Evolutionary conservation across 2,888 invertebrate genomes (phyloP), one percentile per base, ranked within the genome.

Genomic region (Cryptocephalus primarius): DNA sequence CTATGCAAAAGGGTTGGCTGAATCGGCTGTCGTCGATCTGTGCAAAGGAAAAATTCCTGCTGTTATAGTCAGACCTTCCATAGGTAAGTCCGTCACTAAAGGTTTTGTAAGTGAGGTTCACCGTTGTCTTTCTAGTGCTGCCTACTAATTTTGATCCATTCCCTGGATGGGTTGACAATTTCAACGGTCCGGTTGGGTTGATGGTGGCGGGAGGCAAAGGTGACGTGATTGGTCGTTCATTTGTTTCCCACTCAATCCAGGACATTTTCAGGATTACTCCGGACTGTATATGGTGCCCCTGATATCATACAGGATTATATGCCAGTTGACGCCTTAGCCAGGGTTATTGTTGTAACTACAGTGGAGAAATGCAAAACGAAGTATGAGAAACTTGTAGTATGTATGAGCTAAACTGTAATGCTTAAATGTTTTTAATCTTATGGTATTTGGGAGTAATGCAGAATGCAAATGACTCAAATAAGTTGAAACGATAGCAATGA

Each of bases 1-100:
- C 0, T 91, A 88, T 64, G 86, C 91, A 0, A 95, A 96, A 67
- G 83, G 87, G 46, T 64, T 95, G 51, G 88, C 89, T 0, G 95
- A 96, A 60, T 82, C 85, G 48, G 76, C 88, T 6, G 76, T 89
- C 1, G 73, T 78, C 13, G 86, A 88, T 54, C 50, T 67, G 52
- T 63, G 65, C 45, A 70, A 63, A 33, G 75, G 78, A 10, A 66
- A 74, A 38, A 64, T 95, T 32, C 91, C 93, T 0, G 69, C 82
- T 0, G 77, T 85, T 32, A 84, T 96, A 53, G 79, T 87, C 48
- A 74, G 95, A 49, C 95, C 95, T 0, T 92, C 93, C 0, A 91
- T 95, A 57, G 91, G 93, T 77, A 73, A 72, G 52, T 46, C 38
- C n/a, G 9, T 34, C 34, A 9, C 22, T 22, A 22, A 4, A 6